Conservation (phyloP, 2,113 vertebrate genomes). For the Paradisaea rubra region DNA sequence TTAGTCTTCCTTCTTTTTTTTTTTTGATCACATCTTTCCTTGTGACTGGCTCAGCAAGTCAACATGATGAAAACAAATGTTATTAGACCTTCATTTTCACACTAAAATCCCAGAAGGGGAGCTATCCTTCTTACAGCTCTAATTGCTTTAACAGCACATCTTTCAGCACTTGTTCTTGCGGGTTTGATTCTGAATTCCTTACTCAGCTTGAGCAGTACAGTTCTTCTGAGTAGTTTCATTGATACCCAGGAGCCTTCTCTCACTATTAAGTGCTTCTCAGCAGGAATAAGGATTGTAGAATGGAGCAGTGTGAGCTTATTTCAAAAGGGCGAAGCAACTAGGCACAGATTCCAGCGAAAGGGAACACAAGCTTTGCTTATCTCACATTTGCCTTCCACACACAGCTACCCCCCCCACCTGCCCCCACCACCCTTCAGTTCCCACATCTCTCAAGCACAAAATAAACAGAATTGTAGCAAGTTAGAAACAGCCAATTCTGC, state of each 20-base stretch:
- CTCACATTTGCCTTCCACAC: background rate
- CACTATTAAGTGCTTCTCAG: background rate
- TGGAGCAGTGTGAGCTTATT: background rate
- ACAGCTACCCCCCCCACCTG: accelerated
- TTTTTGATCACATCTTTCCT: accelerated
- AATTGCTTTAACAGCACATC: slow-evolving; percentile 3
- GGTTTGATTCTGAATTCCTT: background rate
- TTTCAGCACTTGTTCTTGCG: background rate
- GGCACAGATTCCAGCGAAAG: background rate
- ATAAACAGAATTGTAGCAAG: background rate
- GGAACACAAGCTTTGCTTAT: background rate
- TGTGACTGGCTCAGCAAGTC: background rate
- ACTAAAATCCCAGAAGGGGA: background rate
- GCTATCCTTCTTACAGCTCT: background rate
- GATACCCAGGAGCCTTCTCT: background rate
- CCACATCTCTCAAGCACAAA: background rate
- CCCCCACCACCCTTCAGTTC: background rate
- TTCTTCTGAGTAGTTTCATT: background rate
- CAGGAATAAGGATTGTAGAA: background rate
- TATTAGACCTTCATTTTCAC: slow-evolving; percentile 5
- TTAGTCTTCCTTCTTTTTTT: background rate
- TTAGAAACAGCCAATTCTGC: background rate
- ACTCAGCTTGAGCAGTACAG: background rate
- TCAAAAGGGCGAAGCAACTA: background rate
- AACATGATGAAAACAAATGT: background rate